These are phyloP conservation scores for Lophura nycthemera DNA, from an alignment of 2,113 vertebrate species.

Conservation along the genomic window DNA sequence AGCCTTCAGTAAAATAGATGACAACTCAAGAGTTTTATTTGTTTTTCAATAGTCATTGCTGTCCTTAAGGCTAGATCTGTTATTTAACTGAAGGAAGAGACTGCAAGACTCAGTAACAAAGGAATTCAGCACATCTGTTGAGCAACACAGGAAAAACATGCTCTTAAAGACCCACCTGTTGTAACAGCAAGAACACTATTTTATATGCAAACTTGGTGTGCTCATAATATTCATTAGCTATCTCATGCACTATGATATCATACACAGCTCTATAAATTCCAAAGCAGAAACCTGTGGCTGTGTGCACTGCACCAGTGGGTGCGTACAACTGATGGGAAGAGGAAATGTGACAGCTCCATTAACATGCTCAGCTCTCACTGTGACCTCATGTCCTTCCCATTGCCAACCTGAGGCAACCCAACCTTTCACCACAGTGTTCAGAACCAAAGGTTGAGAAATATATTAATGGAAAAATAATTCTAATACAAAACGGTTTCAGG, in stretches of 20 bases:
- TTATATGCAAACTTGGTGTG: not conserved
- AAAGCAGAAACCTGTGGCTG: not conserved
- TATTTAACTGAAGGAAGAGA: not conserved
- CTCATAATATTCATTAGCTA: not conserved
- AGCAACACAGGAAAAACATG: not conserved
- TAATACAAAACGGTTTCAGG: not conserved
- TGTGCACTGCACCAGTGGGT: not conserved
- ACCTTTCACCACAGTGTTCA: not conserved
- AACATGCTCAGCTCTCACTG: fast-evolving
- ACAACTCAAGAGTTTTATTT: not conserved
- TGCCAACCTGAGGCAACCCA: not conserved
- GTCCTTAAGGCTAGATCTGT: not conserved
- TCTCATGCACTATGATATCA: not conserved
- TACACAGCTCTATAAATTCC: not conserved
- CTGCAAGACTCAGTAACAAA: not conserved
- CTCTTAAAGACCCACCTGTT: not conserved
- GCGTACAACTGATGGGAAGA: not conserved
- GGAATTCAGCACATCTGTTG: not conserved
- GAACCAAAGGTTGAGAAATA: not conserved
- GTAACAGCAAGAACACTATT: not conserved
- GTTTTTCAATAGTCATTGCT: not conserved
- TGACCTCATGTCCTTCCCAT: not conserved
- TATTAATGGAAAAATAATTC: not conserved
- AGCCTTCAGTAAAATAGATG: not conserved
- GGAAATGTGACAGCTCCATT: not conserved